These are phyloP conservation scores for Rhodinocichla rosea DNA, from an alignment of 2,113 vertebrate species.

Conservation along the genomic window DNA sequence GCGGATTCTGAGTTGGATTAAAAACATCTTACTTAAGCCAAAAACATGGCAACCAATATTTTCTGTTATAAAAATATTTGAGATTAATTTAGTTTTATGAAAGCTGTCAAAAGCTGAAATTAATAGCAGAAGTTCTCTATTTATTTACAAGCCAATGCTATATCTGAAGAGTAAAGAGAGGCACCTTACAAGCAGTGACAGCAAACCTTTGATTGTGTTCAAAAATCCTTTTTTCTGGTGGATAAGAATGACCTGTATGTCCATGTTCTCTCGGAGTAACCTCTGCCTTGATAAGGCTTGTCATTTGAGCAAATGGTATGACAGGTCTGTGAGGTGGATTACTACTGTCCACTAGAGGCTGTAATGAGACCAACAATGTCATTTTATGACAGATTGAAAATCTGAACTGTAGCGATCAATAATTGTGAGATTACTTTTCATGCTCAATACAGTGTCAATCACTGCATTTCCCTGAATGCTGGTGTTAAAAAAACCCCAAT, in stretches of 20 bases:
- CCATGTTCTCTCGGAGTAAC: neutral
- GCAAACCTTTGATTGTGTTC: neutral
- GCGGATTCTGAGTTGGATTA: conserved; percentile 70
- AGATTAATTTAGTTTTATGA: conserved; percentile 63
- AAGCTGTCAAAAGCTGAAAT: conserved; percentile 67
- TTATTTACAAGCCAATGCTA: conserved; percentile 43
- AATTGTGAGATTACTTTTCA: conserved; percentile 51
- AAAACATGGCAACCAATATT: conserved; percentile 74
- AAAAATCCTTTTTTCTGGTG: neutral
- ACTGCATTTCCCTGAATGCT: conserved; percentile 11
- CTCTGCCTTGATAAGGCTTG: conserved; percentile 27
- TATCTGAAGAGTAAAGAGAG: conserved; percentile 16
- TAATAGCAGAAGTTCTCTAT: conserved; percentile 52
- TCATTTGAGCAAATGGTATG: neutral
- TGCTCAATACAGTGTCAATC: neutral
- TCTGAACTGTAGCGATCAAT: conserved; percentile 1
- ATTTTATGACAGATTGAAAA: conserved; percentile 38
- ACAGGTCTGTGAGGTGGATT: conserved; percentile 59
- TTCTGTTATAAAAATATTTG: conserved; percentile 78
- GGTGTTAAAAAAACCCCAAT: neutral
- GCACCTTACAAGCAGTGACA: neutral
- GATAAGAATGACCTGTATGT: neutral
- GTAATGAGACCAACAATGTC: conserved; percentile 78
- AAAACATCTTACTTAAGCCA: conserved; percentile 69
- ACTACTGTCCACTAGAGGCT: conserved; percentile 79